phyloP scores from a whole-genome alignment of 2,888 invertebrate genomes.

The Pseudeuparius sepicola region DNA sequence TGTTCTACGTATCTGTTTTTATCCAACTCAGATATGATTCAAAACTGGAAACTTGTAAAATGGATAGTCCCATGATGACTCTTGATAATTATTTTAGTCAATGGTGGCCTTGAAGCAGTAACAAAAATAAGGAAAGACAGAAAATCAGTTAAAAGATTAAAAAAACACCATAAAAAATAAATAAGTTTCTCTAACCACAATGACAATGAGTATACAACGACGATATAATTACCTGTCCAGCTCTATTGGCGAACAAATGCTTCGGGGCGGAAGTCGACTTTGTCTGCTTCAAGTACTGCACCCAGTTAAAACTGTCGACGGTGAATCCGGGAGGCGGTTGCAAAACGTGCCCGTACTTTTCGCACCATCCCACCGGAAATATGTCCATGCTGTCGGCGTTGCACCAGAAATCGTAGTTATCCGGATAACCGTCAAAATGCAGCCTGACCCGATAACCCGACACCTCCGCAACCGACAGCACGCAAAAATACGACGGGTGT shows the following conservation, averaged over 20 bases:
- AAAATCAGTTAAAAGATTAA: conserved; percentile 13
- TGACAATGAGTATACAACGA: no score
- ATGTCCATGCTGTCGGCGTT: conserved; percentile 87
- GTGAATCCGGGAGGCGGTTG: conserved; percentile 67
- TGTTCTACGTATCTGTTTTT: no score
- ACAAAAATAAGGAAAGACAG: no score
- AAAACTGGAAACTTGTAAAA: no score
- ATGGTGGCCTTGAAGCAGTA: no score
- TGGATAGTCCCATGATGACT: no score
- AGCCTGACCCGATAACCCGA: conserved; percentile 75
- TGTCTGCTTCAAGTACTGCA: conserved; percentile 65
- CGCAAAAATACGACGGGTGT: conserved; percentile 82
- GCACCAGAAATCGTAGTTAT: conserved; percentile 86
- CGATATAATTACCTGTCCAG: conserved; percentile 52
- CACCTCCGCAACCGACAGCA: conserved; percentile 73
- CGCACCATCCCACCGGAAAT: conserved; percentile 91
- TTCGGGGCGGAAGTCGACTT: conserved; percentile 70
- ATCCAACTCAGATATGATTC: no score
- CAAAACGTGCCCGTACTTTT: conserved; percentile 66
- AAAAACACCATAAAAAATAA: conserved; percentile 4
- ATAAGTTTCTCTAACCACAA: no score
- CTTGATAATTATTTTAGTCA: no score
- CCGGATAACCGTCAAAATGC: conserved; percentile 86
- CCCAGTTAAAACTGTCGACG: conserved; percentile 66
- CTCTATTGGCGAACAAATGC: conserved; percentile 62